phyloP scores from a whole-genome alignment of 2,888 invertebrate genomes.

The Callinectes sapidus region DNA sequence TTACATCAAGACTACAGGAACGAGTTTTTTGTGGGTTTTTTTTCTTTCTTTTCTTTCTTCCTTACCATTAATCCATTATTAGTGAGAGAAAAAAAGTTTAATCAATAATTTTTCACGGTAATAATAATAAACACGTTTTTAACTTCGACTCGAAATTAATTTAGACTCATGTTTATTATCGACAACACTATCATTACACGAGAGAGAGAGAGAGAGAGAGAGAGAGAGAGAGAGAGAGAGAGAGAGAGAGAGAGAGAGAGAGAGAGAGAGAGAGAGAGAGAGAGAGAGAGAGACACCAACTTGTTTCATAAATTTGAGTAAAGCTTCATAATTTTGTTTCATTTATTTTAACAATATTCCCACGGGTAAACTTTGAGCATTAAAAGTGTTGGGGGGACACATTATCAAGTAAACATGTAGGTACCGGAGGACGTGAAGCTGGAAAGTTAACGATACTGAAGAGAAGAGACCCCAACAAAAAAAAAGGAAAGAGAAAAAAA shows the following conservation, averaged over 20 bases:
- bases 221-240: constrained; percentile 16
- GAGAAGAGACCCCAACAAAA: no score
- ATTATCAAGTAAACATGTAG: background rate
- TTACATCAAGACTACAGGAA: background rate
- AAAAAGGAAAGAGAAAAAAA: background rate
- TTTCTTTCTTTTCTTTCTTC: background rate
- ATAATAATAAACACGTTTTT: background rate
- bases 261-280: constrained; percentile 15
- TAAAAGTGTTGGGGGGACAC: background rate
- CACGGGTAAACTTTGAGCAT: background rate
- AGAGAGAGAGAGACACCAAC: background rate
- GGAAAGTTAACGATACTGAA: background rate
- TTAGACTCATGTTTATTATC: background rate
- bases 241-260: background rate
- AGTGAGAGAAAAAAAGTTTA: background rate
- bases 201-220: constrained; percentile 5
- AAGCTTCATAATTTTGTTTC: background rate
- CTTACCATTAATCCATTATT: background rate
- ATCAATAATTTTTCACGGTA: constrained; percentile 5
- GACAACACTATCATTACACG: background rate
- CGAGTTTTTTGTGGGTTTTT: background rate
- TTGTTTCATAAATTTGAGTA: background rate
- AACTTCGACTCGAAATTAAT: background rate
- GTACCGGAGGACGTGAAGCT: background rate
- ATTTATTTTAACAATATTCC: background rate